Conservation (phyloP, 2,113 vertebrate species). For the Amazona guildingii region DNA sequence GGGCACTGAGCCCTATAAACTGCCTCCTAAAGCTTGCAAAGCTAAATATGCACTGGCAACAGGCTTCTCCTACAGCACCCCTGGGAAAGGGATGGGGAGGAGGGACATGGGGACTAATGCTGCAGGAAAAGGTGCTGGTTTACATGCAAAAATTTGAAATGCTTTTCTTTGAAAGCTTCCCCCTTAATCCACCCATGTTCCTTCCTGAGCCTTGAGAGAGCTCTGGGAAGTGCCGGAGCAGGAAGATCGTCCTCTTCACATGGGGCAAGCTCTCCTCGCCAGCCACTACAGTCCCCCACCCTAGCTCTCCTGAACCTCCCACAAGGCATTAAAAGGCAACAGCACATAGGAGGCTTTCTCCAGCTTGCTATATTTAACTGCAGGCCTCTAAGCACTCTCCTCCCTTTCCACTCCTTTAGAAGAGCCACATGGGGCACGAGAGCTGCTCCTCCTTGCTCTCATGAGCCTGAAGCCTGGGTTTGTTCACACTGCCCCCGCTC, state of each 20-base stretch:
- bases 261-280: background rate
- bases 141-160: background rate
- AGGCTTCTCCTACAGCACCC: background rate
- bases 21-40: background rate
- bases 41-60: background rate
- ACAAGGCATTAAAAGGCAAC: background rate
- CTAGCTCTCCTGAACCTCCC: background rate
- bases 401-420: background rate
- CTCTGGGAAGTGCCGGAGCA: background rate
- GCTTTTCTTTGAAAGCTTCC: background rate
- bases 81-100: background rate
- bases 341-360: constrained; percentile 8
- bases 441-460: background rate
- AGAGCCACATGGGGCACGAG: background rate
- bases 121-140: background rate
- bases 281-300: background rate
- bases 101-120: background rate
- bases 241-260: background rate
- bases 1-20: background rate
- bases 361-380: constrained; percentile 6
- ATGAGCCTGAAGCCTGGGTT: background rate
- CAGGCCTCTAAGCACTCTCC: background rate
- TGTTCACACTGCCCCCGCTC: background rate
- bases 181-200: background rate
- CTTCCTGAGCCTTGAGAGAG: background rate